Percentiles rank a stretch among this genome's conserved stretches.
Evolutionary conservation across 2,888 invertebrate species (phyloP).

Genomic region (Agriopis marginaria): DNA sequence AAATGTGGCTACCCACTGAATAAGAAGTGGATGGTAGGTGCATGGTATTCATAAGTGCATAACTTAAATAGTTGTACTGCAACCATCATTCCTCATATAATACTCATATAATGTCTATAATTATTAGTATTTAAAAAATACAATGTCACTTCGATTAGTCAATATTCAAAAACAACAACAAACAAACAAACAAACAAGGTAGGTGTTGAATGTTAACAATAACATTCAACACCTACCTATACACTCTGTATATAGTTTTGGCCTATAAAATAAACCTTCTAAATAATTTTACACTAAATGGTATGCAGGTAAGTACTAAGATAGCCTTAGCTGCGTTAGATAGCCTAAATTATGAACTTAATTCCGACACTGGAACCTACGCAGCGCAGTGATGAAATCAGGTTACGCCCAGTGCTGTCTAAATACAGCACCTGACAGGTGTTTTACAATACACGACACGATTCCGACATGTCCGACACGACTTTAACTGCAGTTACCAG

Average conservation of each 20-base stretch:
- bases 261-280: background rate
- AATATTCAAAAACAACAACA: too few relatives aligned
- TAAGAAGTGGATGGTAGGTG: too few relatives aligned
- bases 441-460: conserved; percentile 15
- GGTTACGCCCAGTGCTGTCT: conserved; percentile 29
- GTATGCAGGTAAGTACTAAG: conserved; percentile 18
- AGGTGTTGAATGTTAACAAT: too few relatives aligned
- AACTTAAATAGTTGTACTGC: too few relatives aligned
- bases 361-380: conserved; percentile 27
- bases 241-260: background rate
- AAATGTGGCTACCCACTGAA: too few relatives aligned
- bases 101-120: too few relatives aligned
- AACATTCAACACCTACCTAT: too few relatives aligned
- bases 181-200: too few relatives aligned
- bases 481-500: background rate
- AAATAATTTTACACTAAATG: conserved; percentile 2
- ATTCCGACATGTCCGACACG: background rate
- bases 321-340: conserved; percentile 27
- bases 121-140: too few relatives aligned
- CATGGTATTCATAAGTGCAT: too few relatives aligned
- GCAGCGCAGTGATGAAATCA: conserved; percentile 28
- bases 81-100: too few relatives aligned
- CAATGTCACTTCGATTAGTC: too few relatives aligned
- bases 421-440: conserved; percentile 12
- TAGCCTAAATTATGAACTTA: conserved; percentile 25